Percentiles rank a stretch among this genome's conserved stretches.
Conservation (phyloP, 2,797 vertebrate species). For the Percopsis omiscomaycus region DNA sequence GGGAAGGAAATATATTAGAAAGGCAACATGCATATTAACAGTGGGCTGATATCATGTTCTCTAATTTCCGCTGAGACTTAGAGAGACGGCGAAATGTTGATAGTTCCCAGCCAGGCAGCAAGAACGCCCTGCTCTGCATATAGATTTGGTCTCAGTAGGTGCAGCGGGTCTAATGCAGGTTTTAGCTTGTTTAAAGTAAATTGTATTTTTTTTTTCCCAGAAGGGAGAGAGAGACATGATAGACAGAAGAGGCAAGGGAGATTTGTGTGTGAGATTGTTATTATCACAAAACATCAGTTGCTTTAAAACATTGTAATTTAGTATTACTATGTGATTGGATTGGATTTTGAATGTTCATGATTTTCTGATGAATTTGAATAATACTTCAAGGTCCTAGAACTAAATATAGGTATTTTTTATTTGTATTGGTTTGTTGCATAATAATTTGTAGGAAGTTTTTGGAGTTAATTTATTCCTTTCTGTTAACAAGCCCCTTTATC, state of each 20-base stretch:
- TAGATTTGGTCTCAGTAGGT: slow-evolving; percentile 60
- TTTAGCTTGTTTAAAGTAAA: slow-evolving; percentile 59
- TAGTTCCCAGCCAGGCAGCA: slow-evolving; percentile 47
- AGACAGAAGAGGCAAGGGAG: background rate
- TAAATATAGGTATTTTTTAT: too few relatives aligned
- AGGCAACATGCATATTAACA: slow-evolving; percentile 44
- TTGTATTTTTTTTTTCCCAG: background rate
- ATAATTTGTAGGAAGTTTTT: too few relatives aligned
- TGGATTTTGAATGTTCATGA: slow-evolving; percentile 36
- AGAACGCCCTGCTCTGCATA: slow-evolving; percentile 62
- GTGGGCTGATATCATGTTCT: slow-evolving; percentile 35
- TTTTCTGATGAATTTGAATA: slow-evolving; percentile 8
- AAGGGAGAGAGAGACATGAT: background rate
- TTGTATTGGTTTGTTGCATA: too few relatives aligned
- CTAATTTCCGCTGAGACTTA: slow-evolving; percentile 56
- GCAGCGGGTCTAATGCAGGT: slow-evolving; percentile 43
- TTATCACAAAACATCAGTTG: slow-evolving; percentile 22
- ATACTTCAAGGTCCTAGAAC: too few relatives aligned
- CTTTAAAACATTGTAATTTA: slow-evolving; percentile 34
- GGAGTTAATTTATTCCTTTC: too few relatives aligned
- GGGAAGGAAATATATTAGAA: slow-evolving; percentile 29
- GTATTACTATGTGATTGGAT: slow-evolving; percentile 29
- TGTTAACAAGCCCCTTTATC: slow-evolving; percentile 13
- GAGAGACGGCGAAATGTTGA: slow-evolving; percentile 55
- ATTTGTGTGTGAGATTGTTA: background rate